A percentile compares a stretch with the other conserved stretches of the same genome.
phyloP scores from a whole-genome alignment of 2,888 invertebrate species.

The Phragmatobia fuliginosa region DNA sequence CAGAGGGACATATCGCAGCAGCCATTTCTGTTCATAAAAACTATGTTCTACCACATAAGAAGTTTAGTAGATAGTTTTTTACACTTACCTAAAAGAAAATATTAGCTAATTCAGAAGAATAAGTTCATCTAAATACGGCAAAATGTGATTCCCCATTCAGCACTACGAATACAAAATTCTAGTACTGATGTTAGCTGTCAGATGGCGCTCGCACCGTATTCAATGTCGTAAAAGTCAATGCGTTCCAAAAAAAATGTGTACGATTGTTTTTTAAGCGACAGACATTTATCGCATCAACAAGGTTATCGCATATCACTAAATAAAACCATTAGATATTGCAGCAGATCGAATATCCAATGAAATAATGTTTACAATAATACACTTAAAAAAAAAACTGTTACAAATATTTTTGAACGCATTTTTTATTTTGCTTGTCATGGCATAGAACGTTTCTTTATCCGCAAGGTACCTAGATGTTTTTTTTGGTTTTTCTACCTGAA shows the following conservation, averaged over 20 bases:
- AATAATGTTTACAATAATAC: not conserved
- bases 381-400: too few species aligned
- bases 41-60: slow-evolving; percentile 31
- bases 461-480: slow-evolving; percentile 1
- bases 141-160: slow-evolving; percentile 85
- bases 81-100: slow-evolving; percentile 81
- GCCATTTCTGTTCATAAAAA: slow-evolving; percentile 57
- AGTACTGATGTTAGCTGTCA: slow-evolving; percentile 72
- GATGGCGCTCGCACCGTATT: slow-evolving; percentile 62
- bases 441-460: slow-evolving; percentile 31
- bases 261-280: not conserved
- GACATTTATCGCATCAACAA: not conserved
- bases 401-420: slow-evolving; percentile 54
- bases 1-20: slow-evolving; percentile 67
- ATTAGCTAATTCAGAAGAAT: slow-evolving; percentile 78
- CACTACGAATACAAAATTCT: slow-evolving; percentile 86
- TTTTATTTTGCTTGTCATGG: slow-evolving; percentile 66
- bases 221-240: slow-evolving; percentile 58
- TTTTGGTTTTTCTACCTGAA: not conserved
- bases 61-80: slow-evolving; percentile 45
- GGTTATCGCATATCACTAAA: not conserved
- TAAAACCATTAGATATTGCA: not conserved
- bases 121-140: slow-evolving; percentile 83
- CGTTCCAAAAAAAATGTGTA: slow-evolving; percentile 48
- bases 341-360: not conserved